phyloP scores from a whole-genome alignment of 1,140 invertebrate genomes.

The Atta colombica region DNA sequence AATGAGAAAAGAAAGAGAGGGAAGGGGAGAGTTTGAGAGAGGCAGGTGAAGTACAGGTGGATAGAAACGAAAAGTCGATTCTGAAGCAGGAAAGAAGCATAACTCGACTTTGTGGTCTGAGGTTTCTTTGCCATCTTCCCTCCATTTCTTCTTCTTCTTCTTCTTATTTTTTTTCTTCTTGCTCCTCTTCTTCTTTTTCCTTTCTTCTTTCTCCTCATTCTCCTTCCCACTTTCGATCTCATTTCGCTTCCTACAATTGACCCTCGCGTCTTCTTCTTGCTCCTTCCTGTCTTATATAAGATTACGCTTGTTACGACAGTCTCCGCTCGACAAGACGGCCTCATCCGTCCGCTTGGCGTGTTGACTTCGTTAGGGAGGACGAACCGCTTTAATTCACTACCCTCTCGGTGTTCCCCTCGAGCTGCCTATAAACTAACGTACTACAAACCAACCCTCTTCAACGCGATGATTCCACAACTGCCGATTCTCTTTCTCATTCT shows the following conservation, averaged over 20 bases:
- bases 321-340: slow-evolving; percentile 76
- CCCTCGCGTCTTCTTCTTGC: slow-evolving; percentile 68
- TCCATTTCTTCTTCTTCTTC: slow-evolving; percentile 13
- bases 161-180: not conserved
- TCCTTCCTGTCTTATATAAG: slow-evolving; percentile 80
- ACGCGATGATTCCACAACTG: slow-evolving; percentile 61
- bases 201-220: not conserved
- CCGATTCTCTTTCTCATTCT: slow-evolving; percentile 47
- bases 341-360: slow-evolving; percentile 75
- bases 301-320: slow-evolving; percentile 85
- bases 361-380: slow-evolving; percentile 84
- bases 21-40: slow-evolving; percentile 29
- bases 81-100: slow-evolving; percentile 72
- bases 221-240: slow-evolving; percentile 47
- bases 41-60: slow-evolving; percentile 36
- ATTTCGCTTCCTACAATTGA: slow-evolving; percentile 78
- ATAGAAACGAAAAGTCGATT: slow-evolving; percentile 63
- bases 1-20: slow-evolving; percentile 18
- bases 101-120: slow-evolving; percentile 74
- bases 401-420: slow-evolving; percentile 56
- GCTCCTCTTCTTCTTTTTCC: slow-evolving; percentile 1
- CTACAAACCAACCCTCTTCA: slow-evolving; percentile 59
- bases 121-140: slow-evolving; percentile 69
- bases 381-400: slow-evolving; percentile 83
- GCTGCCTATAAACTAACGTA: slow-evolving; percentile 39